Percentiles rank a stretch among this genome's conserved stretches.
These are phyloP conservation scores for Schizothorax lantsangensis DNA, from an alignment of 2,797 vertebrate species.

Conservation along the genomic window DNA sequence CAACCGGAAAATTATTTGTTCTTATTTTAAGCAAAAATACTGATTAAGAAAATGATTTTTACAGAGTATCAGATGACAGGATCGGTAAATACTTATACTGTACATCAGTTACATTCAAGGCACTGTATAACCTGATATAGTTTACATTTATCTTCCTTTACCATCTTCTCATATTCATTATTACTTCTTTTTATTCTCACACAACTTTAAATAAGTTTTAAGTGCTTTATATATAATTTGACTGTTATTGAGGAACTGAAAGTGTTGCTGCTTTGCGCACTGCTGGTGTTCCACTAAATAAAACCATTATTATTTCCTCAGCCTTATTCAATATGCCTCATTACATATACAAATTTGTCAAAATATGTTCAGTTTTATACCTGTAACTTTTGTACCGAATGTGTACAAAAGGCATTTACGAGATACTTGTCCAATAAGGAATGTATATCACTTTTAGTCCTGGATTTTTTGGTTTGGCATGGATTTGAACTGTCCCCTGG, in stretches of 20 bases:
- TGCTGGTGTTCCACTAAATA: not conserved
- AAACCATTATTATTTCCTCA: slow-evolving; percentile 4
- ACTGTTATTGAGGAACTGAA: not conserved
- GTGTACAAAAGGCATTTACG: not conserved
- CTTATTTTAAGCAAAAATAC: not conserved
- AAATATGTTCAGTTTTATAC: not conserved
- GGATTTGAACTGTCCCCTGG: not conserved
- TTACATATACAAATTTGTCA: slow-evolving; percentile 15
- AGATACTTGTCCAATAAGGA: slow-evolving; percentile 6
- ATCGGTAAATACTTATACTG: not conserved
- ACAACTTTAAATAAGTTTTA: slow-evolving; percentile 22
- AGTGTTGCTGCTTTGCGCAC: not conserved
- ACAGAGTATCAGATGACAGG: not conserved
- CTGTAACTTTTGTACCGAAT: not conserved
- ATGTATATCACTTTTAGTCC: not conserved
- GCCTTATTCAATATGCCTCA: not conserved
- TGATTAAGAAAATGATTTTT: not conserved
- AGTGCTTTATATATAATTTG: not conserved
- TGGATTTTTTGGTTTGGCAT: slow-evolving; percentile 14
- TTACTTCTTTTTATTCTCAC: not conserved
- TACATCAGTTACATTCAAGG: slow-evolving; percentile 18
- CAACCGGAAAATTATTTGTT: not conserved
- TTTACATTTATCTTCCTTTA: not conserved
- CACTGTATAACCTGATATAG: slow-evolving; percentile 10
- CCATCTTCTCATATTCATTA: not conserved